phyloP scores from a whole-genome alignment of 2,888 invertebrate species.

The Scaptomyza flava region DNA sequence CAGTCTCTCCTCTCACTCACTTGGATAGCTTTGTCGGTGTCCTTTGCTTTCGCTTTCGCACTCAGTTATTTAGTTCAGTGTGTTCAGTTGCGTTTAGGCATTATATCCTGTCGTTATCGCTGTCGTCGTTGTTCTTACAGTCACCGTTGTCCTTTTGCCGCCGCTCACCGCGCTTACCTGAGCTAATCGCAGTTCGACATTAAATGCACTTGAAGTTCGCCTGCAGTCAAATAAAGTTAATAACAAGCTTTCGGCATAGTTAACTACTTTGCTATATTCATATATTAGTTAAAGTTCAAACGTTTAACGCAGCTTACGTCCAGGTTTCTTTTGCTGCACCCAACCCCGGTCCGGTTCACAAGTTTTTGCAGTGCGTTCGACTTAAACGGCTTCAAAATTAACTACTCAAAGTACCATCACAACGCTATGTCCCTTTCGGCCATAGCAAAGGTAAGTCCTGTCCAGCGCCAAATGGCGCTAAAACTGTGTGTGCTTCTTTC shows the following conservation, averaged over 20 bases:
- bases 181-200: constrained; percentile 42
- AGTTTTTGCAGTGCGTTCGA: constrained; percentile 51
- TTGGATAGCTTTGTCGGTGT: constrained; percentile 57
- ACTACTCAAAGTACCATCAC: constrained; percentile 88
- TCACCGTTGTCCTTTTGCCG: constrained; percentile 28
- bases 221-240: constrained; percentile 26
- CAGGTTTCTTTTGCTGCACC: constrained; percentile 9
- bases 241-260: neutral
- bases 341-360: constrained; percentile 25
- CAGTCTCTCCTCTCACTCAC: constrained; percentile 24
- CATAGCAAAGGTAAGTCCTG: constrained; percentile 87
- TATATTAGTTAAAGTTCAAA: neutral
- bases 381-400: constrained; percentile 86
- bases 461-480: constrained; percentile 41
- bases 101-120: constrained; percentile 71
- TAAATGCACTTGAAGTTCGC: constrained; percentile 59
- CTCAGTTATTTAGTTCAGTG: constrained; percentile 78
- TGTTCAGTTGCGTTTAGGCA: constrained; percentile 76
- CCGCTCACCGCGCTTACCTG: constrained; percentile 48
- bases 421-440: constrained; percentile 87
- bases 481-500: constrained; percentile 40
- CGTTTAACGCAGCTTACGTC: constrained; percentile 13
- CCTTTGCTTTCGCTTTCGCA: constrained; percentile 79
- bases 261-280: constrained; percentile 1
- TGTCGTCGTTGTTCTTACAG: constrained; percentile 57